phyloP scores from a whole-genome alignment of 2,797 vertebrate species.

The Lycodopsis pacificus region DNA sequence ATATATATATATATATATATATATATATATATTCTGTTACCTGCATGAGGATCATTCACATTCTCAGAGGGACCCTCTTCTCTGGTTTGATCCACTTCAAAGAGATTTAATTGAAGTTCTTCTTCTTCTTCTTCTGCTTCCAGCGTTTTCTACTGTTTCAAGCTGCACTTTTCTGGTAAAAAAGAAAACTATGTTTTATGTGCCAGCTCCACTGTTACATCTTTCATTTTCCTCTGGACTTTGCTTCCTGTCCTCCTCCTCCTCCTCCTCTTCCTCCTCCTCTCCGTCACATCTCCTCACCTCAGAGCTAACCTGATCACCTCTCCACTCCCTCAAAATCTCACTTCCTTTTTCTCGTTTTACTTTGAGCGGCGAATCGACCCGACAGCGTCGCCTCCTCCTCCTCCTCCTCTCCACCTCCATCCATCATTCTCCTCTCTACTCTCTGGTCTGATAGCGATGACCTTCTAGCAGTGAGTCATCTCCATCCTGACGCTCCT shows the following conservation, averaged over 20 bases:
- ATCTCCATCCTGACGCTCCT: conserved; percentile 44
- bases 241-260: not conserved
- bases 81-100: conserved; percentile 14
- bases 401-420: conserved; percentile 16
- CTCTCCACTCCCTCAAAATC: conserved; percentile 26
- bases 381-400: conserved; percentile 40
- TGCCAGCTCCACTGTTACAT: not conserved
- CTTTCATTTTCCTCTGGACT: not conserved
- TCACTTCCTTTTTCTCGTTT: conserved; percentile 36
- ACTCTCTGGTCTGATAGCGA: conserved; percentile 1
- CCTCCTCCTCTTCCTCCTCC: not conserved
- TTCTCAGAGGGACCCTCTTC: not conserved
- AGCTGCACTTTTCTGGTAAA: not conserved
- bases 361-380: conserved; percentile 19
- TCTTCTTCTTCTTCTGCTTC: not conserved
- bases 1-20: not conserved
- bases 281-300: conserved; percentile 27
- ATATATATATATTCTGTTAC: not conserved
- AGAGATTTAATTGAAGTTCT: not conserved
- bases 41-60: not conserved
- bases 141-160: not conserved
- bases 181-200: not conserved
- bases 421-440: conserved; percentile 41
- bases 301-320: conserved; percentile 25
- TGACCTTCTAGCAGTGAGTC: conserved; percentile 59